Evolutionary conservation across 1,140 invertebrate genomes (phyloP).

Genomic region (Mesaphorura yosii): DNA sequence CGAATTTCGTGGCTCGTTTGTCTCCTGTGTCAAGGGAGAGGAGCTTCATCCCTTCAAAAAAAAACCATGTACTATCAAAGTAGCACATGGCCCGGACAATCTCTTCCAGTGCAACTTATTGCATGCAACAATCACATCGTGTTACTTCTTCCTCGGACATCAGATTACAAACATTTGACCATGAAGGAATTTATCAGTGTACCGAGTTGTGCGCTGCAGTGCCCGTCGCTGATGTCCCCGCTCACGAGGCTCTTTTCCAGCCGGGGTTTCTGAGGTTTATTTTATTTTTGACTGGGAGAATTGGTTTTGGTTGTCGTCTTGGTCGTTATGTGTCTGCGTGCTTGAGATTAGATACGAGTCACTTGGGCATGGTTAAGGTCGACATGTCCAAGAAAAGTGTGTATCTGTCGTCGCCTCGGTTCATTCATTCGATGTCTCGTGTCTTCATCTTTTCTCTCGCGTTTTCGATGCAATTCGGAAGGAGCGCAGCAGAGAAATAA

Average conservation of each 20-base stretch:
- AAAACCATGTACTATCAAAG: too few relatives aligned
- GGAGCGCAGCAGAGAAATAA: constrained; percentile 2
- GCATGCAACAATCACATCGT: too few relatives aligned
- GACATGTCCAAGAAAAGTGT: constrained; percentile 2
- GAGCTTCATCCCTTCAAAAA: too few relatives aligned
- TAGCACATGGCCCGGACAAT: too few relatives aligned
- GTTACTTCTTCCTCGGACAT: too few relatives aligned
- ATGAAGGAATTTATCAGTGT: not conserved
- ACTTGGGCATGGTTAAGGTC: constrained; percentile 26
- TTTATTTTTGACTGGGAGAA: not conserved
- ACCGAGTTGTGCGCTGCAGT: not conserved
- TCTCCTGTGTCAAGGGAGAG: too few relatives aligned
- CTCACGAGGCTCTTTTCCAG: too few relatives aligned
- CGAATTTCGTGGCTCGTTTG: too few relatives aligned
- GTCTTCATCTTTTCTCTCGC: not conserved
- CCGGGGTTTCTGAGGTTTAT: too few relatives aligned
- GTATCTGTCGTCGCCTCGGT: not conserved
- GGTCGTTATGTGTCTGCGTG: constrained; percentile 2
- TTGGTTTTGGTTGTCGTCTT: constrained; percentile 9
- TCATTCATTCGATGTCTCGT: too few relatives aligned
- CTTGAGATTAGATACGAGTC: constrained; percentile 22
- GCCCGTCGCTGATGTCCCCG: too few relatives aligned
- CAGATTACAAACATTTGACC: not conserved
- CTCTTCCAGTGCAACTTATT: too few relatives aligned
- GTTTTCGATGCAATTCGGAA: not conserved